Percentiles rank a stretch among this genome's conserved stretches.
Conservation (phyloP, 2,797 vertebrate species). For the Podargus strigoides region DNA sequence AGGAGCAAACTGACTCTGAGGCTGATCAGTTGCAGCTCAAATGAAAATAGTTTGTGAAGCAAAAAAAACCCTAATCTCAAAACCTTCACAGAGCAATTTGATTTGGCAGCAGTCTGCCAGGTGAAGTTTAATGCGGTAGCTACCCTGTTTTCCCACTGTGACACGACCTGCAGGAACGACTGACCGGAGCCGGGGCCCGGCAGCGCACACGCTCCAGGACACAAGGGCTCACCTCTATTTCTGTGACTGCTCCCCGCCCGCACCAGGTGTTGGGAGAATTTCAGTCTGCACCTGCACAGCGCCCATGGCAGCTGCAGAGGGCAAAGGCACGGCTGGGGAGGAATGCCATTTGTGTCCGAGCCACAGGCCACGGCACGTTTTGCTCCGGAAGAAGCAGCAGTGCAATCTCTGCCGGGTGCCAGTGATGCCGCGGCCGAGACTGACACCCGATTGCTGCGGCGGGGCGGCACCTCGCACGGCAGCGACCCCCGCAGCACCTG, state of each 20-base stretch:
- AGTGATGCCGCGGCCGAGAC: accelerated
- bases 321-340: not conserved
- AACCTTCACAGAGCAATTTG: not conserved
- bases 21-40: not conserved
- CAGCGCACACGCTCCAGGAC: not conserved
- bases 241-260: not conserved
- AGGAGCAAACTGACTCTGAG: not conserved
- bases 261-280: not conserved
- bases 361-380: accelerated
- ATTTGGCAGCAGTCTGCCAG: not conserved
- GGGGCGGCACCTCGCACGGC: not conserved
- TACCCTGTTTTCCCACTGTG: not conserved
- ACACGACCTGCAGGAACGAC: accelerated
- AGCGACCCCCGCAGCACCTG: not conserved
- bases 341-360: not conserved
- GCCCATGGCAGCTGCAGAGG: not conserved
- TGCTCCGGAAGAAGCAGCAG: not conserved
- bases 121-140: not conserved
- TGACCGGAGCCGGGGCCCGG: accelerated
- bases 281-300: not conserved
- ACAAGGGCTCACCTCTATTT: not conserved
- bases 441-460: accelerated
- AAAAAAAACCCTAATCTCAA: not conserved
- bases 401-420: accelerated
- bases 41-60: not conserved